Conservation (phyloP, 2,113 vertebrate species). For the Galemys pyrenaicus region DNA sequence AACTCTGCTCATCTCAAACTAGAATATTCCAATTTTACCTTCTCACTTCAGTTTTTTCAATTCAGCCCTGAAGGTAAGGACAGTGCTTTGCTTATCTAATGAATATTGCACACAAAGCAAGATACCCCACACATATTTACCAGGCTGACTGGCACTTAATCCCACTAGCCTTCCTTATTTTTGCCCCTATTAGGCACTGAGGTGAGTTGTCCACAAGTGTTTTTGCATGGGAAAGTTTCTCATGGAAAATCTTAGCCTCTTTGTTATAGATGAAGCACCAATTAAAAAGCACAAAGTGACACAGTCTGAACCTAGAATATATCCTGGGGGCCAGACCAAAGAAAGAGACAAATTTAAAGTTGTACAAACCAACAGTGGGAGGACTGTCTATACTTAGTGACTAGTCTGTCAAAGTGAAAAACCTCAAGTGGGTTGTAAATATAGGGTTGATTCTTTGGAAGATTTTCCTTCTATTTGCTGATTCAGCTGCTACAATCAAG, state of each 20-base stretch:
- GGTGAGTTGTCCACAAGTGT: conserved; percentile 38
- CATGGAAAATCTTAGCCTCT: conserved; percentile 70
- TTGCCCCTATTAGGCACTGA: conserved; percentile 12
- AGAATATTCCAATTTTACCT: not conserved
- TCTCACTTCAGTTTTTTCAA: not conserved
- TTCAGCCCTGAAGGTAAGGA: not conserved
- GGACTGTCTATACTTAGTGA: conserved; percentile 84
- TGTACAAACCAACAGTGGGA: conserved; percentile 84
- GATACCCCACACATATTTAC: not conserved
- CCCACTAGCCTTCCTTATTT: not conserved
- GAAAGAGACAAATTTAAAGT: conserved; percentile 82
- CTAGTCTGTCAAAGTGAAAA: conserved; percentile 81
- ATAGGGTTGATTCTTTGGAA: conserved; percentile 82
- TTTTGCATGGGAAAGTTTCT: conserved; percentile 66
- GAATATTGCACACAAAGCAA: not conserved
- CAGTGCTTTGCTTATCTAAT: not conserved
- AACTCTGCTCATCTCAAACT: not conserved
- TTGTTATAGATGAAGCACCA: conserved; percentile 62
- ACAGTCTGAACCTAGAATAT: conserved; percentile 78
- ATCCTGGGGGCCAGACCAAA: conserved; percentile 79
- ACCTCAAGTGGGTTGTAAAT: conserved; percentile 87
- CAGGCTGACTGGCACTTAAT: not conserved
- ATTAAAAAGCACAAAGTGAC: conserved; percentile 72
- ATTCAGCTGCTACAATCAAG: conserved; percentile 84
- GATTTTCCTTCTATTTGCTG: conserved; percentile 84